Conservation (phyloP, 2,113 vertebrate genomes). For the Peromyscus maniculatus region DNA sequence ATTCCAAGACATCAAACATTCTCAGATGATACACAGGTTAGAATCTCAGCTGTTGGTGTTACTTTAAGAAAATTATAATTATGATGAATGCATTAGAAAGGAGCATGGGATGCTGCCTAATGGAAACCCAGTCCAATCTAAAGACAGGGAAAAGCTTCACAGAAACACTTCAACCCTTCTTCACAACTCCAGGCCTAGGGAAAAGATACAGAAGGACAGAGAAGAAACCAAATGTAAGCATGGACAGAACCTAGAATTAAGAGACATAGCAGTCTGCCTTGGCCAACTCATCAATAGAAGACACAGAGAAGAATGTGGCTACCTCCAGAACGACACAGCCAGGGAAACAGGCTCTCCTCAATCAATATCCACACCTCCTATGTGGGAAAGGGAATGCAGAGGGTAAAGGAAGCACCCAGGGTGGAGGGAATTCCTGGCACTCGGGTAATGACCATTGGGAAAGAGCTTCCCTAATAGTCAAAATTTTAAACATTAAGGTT, state of each 20-base stretch:
- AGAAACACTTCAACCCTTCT: not conserved
- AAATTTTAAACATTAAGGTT: not conserved
- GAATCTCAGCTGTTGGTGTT: not conserved
- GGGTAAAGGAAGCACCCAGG: not conserved
- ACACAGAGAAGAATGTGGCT: not conserved
- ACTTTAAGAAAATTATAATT: not conserved
- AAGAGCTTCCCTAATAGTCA: not conserved
- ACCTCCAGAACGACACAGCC: not conserved
- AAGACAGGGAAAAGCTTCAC: not conserved
- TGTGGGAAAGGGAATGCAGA: not conserved
- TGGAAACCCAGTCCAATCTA: not conserved
- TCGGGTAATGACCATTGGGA: not conserved
- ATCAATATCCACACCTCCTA: not conserved
- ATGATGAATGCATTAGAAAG: not conserved
- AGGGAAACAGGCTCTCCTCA: not conserved
- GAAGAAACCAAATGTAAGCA: not conserved
- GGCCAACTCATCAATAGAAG: not conserved
- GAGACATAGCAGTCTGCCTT: not conserved
- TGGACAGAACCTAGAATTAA: not conserved
- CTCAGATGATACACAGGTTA: not conserved
- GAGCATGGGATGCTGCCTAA: not conserved
- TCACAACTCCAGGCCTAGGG: not conserved
- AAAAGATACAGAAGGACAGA: not conserved
- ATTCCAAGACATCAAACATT: not conserved
- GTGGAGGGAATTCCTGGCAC: not conserved